phyloP scores from a whole-genome alignment of 2,797 vertebrate species.

The Prionace glauca region DNA sequence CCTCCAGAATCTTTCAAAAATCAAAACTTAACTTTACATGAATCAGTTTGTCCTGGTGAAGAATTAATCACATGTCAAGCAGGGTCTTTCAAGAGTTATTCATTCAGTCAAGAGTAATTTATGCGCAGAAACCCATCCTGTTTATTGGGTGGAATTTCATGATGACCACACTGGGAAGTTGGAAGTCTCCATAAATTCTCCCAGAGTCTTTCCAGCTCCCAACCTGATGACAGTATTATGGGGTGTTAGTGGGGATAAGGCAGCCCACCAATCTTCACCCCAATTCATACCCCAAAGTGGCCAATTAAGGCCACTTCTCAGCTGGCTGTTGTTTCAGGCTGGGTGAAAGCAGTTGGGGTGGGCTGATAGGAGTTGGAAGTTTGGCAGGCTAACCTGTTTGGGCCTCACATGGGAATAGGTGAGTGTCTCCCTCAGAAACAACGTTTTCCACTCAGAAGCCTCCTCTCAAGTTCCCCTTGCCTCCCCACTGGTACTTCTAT shows the following conservation, averaged over 20 bases:
- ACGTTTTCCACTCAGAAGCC: background rate
- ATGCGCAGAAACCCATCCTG: background rate
- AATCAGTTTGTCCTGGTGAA: background rate
- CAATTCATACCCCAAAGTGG: too few relatives aligned
- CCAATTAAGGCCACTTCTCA: too few relatives aligned
- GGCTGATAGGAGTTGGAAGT: too few relatives aligned
- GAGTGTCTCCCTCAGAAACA: background rate
- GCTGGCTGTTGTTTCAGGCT: too few relatives aligned
- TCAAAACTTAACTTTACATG: background rate
- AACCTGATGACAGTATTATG: background rate
- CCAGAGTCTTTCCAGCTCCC: background rate
- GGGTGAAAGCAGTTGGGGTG: too few relatives aligned
- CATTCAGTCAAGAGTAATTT: background rate
- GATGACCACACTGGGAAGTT: too few relatives aligned
- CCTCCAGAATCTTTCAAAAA: background rate
- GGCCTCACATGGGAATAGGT: background rate
- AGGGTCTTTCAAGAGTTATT: background rate
- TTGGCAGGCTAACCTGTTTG: background rate
- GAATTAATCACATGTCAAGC: background rate
- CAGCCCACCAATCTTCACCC: too few relatives aligned
- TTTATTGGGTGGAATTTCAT: background rate
- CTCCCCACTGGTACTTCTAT: too few relatives aligned
- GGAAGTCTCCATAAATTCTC: background rate
- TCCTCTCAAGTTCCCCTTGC: background rate
- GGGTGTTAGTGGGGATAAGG: too few relatives aligned